Conservation (phyloP, 1,140 invertebrate species). For the Lerema accius region DNA sequence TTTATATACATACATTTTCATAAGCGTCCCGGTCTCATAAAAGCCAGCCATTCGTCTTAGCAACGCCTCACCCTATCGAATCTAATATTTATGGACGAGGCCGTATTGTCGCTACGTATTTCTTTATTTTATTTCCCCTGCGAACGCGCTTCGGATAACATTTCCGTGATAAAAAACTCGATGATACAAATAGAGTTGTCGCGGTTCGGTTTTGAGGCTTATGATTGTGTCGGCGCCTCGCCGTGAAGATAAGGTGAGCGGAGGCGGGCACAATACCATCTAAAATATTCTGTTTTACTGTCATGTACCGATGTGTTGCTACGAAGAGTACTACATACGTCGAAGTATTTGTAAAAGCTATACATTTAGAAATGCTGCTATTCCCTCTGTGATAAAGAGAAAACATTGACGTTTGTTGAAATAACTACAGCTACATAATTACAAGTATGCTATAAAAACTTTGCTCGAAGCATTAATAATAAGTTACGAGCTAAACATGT, state of each 20-base stretch:
- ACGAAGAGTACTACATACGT: no score
- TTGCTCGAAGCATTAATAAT: no score
- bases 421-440: no score
- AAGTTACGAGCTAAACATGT: no score
- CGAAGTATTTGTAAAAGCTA: no score
- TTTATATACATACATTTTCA: conserved; percentile 39
- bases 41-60: conserved; percentile 35
- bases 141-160: conserved; percentile 12
- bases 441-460: background rate
- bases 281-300: background rate
- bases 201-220: conserved; percentile 15
- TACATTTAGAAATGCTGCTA: background rate
- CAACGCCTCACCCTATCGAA: conserved; percentile 27
- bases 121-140: conserved; percentile 32
- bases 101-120: conserved; percentile 13
- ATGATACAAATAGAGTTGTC: conserved; percentile 25
- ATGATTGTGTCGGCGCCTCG: conserved; percentile 4
- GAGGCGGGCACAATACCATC: background rate
- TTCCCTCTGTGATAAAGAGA: no score
- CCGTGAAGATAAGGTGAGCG: background rate
- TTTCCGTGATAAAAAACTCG: conserved; percentile 27
- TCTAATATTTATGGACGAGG: conserved; percentile 35
- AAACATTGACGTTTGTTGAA: no score
- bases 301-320: background rate
- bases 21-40: conserved; percentile 34